These are phyloP conservation scores for Drosophila limbata DNA, from an alignment of 2,888 invertebrate genomes.

Conservation along the genomic window DNA sequence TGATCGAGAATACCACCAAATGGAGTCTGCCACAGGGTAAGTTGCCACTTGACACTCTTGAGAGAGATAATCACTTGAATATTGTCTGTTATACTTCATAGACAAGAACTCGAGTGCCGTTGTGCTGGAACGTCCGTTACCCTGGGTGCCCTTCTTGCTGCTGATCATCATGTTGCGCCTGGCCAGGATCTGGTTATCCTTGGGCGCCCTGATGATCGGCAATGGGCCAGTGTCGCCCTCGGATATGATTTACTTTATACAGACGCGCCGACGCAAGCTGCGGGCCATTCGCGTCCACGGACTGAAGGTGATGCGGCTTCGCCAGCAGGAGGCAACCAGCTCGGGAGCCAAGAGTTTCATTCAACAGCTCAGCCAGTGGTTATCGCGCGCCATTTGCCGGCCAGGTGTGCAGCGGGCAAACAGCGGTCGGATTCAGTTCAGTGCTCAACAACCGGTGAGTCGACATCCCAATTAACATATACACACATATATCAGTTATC, in stretches of 20 bases:
- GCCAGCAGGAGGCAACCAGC: conserved; percentile 54
- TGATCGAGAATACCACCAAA: conserved; percentile 83
- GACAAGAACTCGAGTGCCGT: conserved; percentile 41
- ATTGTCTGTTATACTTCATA: conserved; percentile 1
- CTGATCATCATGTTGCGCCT: conserved; percentile 80
- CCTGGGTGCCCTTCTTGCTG: conserved; percentile 82
- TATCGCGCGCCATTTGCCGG: conserved; percentile 76
- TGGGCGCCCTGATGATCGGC: conserved; percentile 79
- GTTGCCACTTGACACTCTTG: background rate
- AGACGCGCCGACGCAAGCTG: conserved; percentile 81
- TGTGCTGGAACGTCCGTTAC: conserved; percentile 79
- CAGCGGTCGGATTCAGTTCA: conserved; percentile 31
- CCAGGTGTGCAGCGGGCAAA: conserved; percentile 67
- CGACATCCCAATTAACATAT: background rate
- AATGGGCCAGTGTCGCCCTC: conserved; percentile 75
- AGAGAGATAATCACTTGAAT: background rate
- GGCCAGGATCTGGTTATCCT: conserved; percentile 74
- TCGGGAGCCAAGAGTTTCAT: conserved; percentile 43
- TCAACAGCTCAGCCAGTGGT: conserved; percentile 61
- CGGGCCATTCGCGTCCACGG: conserved; percentile 81
- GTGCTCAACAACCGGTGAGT: conserved; percentile 46
- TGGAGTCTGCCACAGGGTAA: conserved; percentile 84
- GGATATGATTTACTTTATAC: conserved; percentile 81
- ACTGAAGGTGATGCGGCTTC: conserved; percentile 64
- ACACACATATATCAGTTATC: background rate